Conservation (phyloP, 2,888 invertebrate species). For the Cataglyphis altisquamis region DNA sequence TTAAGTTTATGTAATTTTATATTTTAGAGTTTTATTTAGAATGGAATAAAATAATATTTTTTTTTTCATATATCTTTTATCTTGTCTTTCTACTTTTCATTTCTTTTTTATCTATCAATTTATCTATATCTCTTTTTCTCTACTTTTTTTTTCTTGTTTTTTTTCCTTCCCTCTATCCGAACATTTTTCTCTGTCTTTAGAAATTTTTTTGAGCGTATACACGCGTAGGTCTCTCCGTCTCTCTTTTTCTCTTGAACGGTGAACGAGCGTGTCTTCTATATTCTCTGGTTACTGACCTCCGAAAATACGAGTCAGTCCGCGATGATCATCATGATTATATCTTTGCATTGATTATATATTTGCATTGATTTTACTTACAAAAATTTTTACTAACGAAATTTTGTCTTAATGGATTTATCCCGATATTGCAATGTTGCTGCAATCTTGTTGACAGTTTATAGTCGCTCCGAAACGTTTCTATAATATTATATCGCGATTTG, state of each 20-base stretch:
- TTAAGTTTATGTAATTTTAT: neutral
- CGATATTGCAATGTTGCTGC: constrained; percentile 10
- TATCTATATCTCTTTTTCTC: constrained; percentile 2
- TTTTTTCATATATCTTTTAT: neutral
- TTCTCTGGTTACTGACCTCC: constrained; percentile 85
- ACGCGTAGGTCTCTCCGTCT: constrained; percentile 74
- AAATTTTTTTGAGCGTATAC: constrained; percentile 45
- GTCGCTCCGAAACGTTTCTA: neutral
- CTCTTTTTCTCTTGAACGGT: constrained; percentile 57
- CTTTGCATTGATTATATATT: neutral
- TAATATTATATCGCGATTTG: constrained; percentile 5
- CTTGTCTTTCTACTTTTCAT: neutral
- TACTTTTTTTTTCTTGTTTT: constrained; percentile 23
- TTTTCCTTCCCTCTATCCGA: constrained; percentile 10
- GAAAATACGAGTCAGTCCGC: constrained; percentile 81
- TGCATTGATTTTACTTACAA: neutral
- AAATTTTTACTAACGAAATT: neutral
- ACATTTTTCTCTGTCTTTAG: constrained; percentile 37
- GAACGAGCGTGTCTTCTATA: constrained; percentile 65
- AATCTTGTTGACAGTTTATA: constrained; percentile 4
- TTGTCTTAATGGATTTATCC: neutral
- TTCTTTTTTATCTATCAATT: constrained; percentile 25
- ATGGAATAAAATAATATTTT: neutral
- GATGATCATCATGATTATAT: neutral
- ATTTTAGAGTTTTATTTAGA: neutral